Conservation (phyloP, 1,140 invertebrate genomes). For the Euwallacea fornicatus region DNA sequence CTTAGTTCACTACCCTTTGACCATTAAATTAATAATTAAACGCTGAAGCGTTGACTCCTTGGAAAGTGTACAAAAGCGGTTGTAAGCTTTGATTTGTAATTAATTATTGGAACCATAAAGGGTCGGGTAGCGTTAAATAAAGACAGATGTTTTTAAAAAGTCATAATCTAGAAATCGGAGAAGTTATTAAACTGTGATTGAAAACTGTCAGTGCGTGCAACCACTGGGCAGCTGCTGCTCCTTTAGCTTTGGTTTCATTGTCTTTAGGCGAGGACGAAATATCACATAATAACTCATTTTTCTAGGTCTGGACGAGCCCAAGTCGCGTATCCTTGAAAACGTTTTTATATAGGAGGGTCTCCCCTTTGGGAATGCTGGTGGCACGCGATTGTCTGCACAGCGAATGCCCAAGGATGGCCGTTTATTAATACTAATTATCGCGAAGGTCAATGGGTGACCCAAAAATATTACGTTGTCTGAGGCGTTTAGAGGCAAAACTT, state of each 20-base stretch:
- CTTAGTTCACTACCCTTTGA: too few relatives aligned
- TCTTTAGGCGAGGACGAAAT: not conserved
- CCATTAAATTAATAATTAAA: too few relatives aligned
- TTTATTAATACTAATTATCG: too few relatives aligned
- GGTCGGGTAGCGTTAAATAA: conserved; percentile 7
- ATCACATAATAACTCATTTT: not conserved
- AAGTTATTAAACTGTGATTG: not conserved
- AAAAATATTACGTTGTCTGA: too few relatives aligned
- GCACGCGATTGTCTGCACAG: not conserved
- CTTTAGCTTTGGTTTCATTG: not conserved
- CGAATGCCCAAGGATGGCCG: not conserved
- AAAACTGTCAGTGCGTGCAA: not conserved
- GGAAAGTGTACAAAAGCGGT: not conserved
- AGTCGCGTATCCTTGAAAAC: not conserved
- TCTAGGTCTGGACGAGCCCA: conserved; percentile 1
- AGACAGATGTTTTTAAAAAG: conserved; percentile 2
- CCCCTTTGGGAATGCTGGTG: not conserved
- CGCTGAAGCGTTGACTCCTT: not conserved
- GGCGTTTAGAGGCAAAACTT: too few relatives aligned
- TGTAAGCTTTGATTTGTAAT: not conserved
- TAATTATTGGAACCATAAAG: conserved; percentile 9
- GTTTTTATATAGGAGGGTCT: not conserved
- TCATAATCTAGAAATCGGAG: not conserved
- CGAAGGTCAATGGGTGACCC: too few relatives aligned
- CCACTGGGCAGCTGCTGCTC: not conserved